Evolutionary conservation across 2,113 vertebrate genomes (phyloP).

Genomic region (Oenanthe melanoleuca): DNA sequence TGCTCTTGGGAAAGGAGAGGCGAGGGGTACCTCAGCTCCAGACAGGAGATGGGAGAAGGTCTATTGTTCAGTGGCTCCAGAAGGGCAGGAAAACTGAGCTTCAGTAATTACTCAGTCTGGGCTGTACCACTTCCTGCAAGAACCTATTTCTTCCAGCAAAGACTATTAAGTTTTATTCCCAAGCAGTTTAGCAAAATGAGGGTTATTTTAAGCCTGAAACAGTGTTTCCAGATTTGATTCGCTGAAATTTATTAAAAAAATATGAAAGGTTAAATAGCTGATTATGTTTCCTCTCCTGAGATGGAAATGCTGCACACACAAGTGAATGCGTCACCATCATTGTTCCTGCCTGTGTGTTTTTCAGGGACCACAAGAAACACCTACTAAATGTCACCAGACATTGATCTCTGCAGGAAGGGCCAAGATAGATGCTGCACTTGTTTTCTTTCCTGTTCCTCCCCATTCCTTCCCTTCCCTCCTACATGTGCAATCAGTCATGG

Average conservation of each 20-base stretch:
- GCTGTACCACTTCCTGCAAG: neutral
- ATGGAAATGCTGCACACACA: neutral
- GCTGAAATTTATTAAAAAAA: constrained; percentile 34
- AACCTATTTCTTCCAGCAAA: neutral
- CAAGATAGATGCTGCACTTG: neutral
- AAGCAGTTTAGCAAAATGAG: constrained; percentile 31
- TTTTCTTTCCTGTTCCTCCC: neutral
- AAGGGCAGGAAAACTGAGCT: neutral
- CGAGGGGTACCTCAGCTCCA: neutral
- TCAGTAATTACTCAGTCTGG: neutral
- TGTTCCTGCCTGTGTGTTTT: neutral
- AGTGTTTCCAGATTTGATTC: constrained; percentile 31
- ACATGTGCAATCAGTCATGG: fast-evolving
- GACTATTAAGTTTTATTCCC: neutral
- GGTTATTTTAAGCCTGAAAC: constrained; percentile 21
- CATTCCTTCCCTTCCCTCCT: neutral
- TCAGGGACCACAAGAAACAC: neutral
- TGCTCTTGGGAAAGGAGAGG: neutral
- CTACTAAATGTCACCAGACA: neutral
- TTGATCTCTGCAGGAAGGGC: neutral
- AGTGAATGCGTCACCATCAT: neutral
- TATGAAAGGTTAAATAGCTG: constrained; percentile 3
- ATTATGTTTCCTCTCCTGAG: neutral
- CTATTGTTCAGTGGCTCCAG: neutral
- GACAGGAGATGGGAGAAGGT: neutral